Evolutionary conservation across 1,140 invertebrate genomes (phyloP).

Genomic region (Aphidius gifuensis): DNA sequence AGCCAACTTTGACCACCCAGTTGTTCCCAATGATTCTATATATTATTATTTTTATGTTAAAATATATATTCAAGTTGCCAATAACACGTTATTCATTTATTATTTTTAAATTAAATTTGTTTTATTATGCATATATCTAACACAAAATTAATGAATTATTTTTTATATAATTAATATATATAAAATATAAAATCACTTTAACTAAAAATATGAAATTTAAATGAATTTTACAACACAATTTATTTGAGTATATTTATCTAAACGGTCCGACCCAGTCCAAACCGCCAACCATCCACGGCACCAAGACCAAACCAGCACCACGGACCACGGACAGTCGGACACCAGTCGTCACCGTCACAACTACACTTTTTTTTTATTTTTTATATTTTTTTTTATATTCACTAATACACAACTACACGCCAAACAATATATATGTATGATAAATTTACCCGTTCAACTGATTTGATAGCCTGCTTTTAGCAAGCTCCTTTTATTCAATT

Average conservation of each 20-base stretch:
- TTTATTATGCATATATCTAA: background rate
- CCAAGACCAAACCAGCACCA: background rate
- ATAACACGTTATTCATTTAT: constrained; percentile 3
- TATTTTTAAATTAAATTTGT: constrained; percentile 7
- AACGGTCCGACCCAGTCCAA: constrained; percentile 17
- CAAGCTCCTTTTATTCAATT: too few species aligned
- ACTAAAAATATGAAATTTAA: background rate
- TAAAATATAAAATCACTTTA: background rate
- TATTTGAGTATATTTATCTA: background rate
- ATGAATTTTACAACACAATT: background rate
- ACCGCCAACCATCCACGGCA: constrained; percentile 23
- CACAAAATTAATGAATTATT: too few species aligned
- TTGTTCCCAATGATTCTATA: constrained; percentile 12
- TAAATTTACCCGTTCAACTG: too few species aligned
- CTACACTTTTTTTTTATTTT: background rate
- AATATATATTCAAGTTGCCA: constrained; percentile 1
- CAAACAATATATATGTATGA: too few species aligned
- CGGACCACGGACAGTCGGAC: background rate
- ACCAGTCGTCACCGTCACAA: constrained; percentile 15
- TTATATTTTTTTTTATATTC: too few species aligned
- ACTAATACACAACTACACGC: too few species aligned
- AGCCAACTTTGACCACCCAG: constrained; percentile 21
- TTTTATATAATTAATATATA: background rate
- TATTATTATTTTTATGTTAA: too few species aligned
- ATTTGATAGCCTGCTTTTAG: too few species aligned